Percentiles rank a stretch among this genome's conserved stretches.
phyloP scores from a whole-genome alignment of 1,140 invertebrate species.

The Mamestra configurata region DNA sequence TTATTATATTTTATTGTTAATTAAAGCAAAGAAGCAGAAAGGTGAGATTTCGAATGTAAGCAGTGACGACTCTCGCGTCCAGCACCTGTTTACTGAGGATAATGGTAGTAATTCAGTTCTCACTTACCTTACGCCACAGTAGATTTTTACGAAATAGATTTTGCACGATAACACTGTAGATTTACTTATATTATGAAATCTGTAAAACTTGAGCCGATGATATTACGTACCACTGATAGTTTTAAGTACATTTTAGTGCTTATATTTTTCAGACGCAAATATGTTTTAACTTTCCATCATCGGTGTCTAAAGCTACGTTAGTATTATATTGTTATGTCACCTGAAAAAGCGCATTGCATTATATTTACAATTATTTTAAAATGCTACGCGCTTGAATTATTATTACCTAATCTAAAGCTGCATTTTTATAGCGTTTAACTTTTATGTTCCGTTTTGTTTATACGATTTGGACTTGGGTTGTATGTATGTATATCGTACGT shows the following conservation, averaged over 20 bases:
- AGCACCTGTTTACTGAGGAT: conserved; percentile 74
- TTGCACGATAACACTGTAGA: conserved; percentile 44
- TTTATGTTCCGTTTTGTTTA: conserved; percentile 34
- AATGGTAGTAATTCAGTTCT: conserved; percentile 75
- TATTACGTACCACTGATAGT: background rate
- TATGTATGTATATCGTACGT: conserved; percentile 32
- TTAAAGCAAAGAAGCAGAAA: conserved; percentile 85
- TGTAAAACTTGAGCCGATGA: conserved; percentile 32
- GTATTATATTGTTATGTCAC: conserved; percentile 24
- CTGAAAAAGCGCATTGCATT: conserved; percentile 9
- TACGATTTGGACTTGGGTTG: conserved; percentile 30
- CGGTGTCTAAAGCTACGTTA: conserved; percentile 21
- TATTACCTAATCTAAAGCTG: conserved; percentile 17
- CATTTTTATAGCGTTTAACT: conserved; percentile 32
- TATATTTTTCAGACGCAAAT: conserved; percentile 32
- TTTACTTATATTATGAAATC: conserved; percentile 30
- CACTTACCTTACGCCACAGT: conserved; percentile 50
- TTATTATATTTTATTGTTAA: conserved; percentile 75
- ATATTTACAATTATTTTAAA: conserved; percentile 7
- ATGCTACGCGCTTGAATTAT: conserved; percentile 11
- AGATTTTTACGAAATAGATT: conserved; percentile 39
- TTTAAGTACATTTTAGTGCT: conserved; percentile 26
- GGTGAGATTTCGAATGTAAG: conserved; percentile 78
- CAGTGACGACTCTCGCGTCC: conserved; percentile 71
- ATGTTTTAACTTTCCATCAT: conserved; percentile 31